A percentile compares a stretch with the other conserved stretches of the same genome.
phyloP scores from a whole-genome alignment of 2,797 vertebrate species.

The Scolopax rusticola region DNA sequence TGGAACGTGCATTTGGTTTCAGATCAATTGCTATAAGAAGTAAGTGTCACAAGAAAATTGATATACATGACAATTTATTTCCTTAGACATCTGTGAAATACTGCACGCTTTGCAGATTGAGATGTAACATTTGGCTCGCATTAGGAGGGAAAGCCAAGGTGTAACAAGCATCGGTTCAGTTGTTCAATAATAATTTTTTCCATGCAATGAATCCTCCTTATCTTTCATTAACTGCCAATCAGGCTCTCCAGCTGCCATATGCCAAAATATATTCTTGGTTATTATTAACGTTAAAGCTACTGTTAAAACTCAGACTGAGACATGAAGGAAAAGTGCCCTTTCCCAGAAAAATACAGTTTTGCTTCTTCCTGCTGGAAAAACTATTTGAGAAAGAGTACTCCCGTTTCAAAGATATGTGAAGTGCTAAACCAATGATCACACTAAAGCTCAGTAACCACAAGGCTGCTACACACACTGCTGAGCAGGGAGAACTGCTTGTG shows the following conservation, averaged over 20 bases:
- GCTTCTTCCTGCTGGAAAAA: conserved; percentile 25
- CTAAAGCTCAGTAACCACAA: background rate
- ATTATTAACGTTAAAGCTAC: conserved; percentile 3
- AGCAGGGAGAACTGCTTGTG: background rate
- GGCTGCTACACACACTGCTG: background rate
- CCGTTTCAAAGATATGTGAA: background rate
- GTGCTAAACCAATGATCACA: background rate
- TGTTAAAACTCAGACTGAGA: background rate
- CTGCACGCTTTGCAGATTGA: background rate
- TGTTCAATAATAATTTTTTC: conserved; percentile 47
- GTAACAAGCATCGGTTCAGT: conserved; percentile 19
- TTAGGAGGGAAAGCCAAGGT: conserved; percentile 31
- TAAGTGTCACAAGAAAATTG: conserved; percentile 53
- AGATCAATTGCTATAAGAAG: conserved; percentile 46
- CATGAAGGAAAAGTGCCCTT: background rate
- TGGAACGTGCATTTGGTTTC: conserved; percentile 42
- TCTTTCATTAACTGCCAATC: conserved; percentile 57
- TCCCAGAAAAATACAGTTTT: background rate
- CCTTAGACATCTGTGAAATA: conserved; percentile 45
- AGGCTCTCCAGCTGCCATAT: background rate
- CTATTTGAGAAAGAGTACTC: background rate
- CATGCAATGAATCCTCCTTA: conserved; percentile 37
- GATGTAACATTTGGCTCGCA: conserved; percentile 47
- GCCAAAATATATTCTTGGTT: conserved; percentile 14
- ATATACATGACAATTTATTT: conserved; percentile 21